Conservation (phyloP, 2,888 invertebrate genomes). For the Allygus modestus region DNA sequence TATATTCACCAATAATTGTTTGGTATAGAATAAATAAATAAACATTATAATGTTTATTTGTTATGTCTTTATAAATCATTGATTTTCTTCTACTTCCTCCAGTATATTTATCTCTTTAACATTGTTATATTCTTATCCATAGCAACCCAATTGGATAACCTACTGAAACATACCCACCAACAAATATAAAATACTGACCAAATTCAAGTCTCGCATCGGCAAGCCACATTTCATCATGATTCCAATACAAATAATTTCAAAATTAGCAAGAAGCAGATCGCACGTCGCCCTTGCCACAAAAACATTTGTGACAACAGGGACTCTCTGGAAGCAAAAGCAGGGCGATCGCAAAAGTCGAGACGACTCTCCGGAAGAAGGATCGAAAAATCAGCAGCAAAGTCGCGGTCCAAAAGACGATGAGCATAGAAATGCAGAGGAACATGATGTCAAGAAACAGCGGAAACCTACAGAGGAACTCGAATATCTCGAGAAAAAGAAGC, state of each 20-base stretch:
- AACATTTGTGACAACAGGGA: background rate
- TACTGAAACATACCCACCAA: background rate
- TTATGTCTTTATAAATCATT: no score
- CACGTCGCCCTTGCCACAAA: background rate
- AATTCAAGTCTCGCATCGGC: background rate
- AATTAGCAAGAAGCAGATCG: background rate
- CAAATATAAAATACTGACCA: background rate
- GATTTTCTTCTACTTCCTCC: no score
- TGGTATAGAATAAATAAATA: no score
- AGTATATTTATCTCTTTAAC: background rate
- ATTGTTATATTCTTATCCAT: slow-evolving; percentile 15
- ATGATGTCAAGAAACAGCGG: background rate
- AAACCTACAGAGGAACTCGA: background rate
- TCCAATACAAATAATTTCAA: background rate
- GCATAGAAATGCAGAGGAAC: background rate
- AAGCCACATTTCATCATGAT: background rate
- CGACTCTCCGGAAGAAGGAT: background rate
- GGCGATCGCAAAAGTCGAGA: background rate
- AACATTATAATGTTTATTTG: no score
- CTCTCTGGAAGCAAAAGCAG: background rate
- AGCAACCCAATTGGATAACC: background rate
- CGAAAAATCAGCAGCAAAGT: background rate
- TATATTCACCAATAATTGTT: no score
- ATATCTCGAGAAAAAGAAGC: background rate
- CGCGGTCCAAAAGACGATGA: background rate